These are phyloP conservation scores for Todiramphus chloris DNA, from an alignment of 2,113 vertebrate genomes.

Conservation along the genomic window DNA sequence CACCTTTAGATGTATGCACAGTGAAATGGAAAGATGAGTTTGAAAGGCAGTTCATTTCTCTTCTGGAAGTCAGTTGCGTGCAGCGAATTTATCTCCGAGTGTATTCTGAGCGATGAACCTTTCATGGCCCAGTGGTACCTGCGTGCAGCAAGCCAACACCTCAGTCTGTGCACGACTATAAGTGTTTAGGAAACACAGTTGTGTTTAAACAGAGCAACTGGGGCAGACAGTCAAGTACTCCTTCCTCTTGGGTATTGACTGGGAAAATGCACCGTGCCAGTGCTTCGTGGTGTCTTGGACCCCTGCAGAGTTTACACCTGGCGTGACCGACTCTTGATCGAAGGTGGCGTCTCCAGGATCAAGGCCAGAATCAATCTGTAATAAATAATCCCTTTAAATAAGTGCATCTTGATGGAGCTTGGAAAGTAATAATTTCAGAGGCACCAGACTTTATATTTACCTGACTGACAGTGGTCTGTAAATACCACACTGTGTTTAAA, in stretches of 20 bases:
- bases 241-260: neutral
- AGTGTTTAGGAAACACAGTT: neutral
- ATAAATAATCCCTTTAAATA: neutral
- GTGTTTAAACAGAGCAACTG: neutral
- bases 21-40: neutral
- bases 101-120: rapidly evolving
- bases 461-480: neutral
- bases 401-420: neutral
- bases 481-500: neutral
- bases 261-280: rapidly evolving
- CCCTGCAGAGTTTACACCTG: too few species aligned
- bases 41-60: neutral
- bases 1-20: neutral
- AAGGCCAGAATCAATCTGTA: neutral
- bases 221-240: neutral
- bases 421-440: neutral
- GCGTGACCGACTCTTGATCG: rapidly evolving
- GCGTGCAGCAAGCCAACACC: neutral
- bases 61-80: neutral
- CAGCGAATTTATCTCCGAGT: neutral
- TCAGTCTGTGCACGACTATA: neutral
- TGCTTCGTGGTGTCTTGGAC: rapidly evolving
- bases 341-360: neutral
- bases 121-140: neutral
- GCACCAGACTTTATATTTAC: neutral